Evolutionary conservation across 2,797 vertebrate species (phyloP), one percentile per base, ranked within the genome.

Genomic region (Capromys pilorides): DNA sequence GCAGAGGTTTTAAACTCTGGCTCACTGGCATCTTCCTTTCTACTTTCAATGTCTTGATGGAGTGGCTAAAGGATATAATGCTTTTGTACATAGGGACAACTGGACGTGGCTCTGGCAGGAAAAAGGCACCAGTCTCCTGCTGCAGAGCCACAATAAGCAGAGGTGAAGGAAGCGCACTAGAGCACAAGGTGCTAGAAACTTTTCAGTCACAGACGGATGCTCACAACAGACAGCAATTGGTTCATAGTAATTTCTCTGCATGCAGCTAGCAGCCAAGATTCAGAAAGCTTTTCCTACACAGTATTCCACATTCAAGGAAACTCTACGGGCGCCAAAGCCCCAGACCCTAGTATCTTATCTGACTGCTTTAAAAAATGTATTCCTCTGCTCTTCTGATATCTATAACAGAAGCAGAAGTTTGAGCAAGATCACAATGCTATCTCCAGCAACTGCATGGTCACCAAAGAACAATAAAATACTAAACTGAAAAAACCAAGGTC

Each of bases 401-500:
- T 61, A 13, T 88, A 45, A 91, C 28, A 88, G 36, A 89, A 87
- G 54, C 21, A 87, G 2, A 94, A 78, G 39, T 67, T 31, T 79
- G 64, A 88, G 11, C 82, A 90, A 86, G 45, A 73, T 2, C 59
- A 61, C 67, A 90, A 28, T 54, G 73, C 64, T 89, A 88, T 88
- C 41, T 59, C 88, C 39, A 95, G 24, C 26, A 90, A 88, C 67
- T 54, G 85, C 61, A 94, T 21, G 6, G 54, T 69, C 62, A 90
- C 31, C 41, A 77, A 81, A 57, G 1, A 93, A 62, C 3, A 28
- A 21, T 1, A 92, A 95, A 71, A 59, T 3, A 64, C 21, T 89
- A 73, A 95, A 64, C 19, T 39, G n/a, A 86, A 82, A 71, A 93
- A 77, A 22, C 57, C 41, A 88, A 85, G 92, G 28, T 62, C 77